phyloP scores from a whole-genome alignment of 2,113 vertebrate species.

The Bubo blakistoni region DNA sequence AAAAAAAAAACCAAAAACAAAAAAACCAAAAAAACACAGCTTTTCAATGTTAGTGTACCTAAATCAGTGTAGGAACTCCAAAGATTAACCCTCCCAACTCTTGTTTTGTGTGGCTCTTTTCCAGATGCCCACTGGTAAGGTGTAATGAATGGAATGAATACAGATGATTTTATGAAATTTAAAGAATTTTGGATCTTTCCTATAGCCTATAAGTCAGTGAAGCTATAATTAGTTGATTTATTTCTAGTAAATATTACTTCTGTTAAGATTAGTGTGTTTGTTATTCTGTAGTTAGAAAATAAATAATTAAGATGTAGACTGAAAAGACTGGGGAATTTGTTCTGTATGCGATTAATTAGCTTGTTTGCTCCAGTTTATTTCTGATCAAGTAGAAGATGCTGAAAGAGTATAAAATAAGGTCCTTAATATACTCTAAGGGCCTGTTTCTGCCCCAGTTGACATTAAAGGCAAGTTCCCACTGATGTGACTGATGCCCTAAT shows the following conservation, averaged over 20 bases:
- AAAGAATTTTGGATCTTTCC: background rate
- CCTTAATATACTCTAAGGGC: constrained; percentile 43
- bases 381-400: constrained; percentile 55
- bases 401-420: background rate
- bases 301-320: constrained; percentile 56
- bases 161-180: background rate
- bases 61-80: background rate
- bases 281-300: constrained; percentile 60
- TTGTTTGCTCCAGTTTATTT: constrained; percentile 50
- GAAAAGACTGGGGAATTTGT: constrained; percentile 50
- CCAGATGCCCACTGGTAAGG: background rate
- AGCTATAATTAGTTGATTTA: constrained; percentile 28
- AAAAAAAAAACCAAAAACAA: too few species aligned
- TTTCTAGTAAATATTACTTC: constrained; percentile 37
- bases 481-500: constrained; percentile 18
- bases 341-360: constrained; percentile 55
- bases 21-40: background rate
- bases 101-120: background rate
- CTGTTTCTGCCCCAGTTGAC: constrained; percentile 16
- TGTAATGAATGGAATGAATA: background rate
- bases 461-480: constrained; percentile 12
- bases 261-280: background rate
- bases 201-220: background rate
- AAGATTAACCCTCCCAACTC: background rate
- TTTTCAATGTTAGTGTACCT: background rate